Evolutionary conservation across 2,797 vertebrate species (phyloP).

Genomic region (Oreochromis mossambicus): DNA sequence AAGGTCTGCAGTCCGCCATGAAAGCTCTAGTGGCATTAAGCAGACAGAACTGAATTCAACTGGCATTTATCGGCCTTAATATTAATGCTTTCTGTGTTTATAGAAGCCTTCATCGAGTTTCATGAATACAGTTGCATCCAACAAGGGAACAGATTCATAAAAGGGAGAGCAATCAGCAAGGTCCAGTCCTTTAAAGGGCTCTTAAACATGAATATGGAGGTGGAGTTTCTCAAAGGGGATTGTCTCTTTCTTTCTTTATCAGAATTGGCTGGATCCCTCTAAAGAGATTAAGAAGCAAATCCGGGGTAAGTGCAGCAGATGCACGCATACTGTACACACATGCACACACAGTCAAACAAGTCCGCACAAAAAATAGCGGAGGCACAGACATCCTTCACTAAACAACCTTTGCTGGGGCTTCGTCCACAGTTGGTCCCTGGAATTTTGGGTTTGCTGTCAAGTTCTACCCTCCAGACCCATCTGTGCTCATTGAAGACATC

Average conservation of each 20-base stretch:
- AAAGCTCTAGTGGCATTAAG: constrained; percentile 60
- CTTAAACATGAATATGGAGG: constrained; percentile 12
- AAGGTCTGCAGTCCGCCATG: background rate
- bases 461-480: constrained; percentile 96
- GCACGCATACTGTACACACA: background rate
- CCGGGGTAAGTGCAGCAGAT: constrained; percentile 81
- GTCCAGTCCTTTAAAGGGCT: background rate
- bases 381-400: background rate
- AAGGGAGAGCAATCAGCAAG: background rate
- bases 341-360: background rate
- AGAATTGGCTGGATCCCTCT: constrained; percentile 98
- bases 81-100: constrained; percentile 44
- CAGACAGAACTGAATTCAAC: constrained; percentile 3
- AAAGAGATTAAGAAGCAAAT: constrained; percentile 99
- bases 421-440: constrained; percentile 85
- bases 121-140: constrained; percentile 26
- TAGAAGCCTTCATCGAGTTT: constrained; percentile 27
- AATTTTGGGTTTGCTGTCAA: constrained; percentile 94
- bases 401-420: constrained; percentile 16
- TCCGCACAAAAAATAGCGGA: background rate
- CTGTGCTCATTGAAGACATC: constrained; percentile 96
- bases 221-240: constrained; percentile 23
- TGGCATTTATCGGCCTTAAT: constrained; percentile 55
- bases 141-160: background rate
- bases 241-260: constrained; percentile 55